These are phyloP conservation scores for Xiphydria camelus DNA, from an alignment of 2,888 invertebrate genomes.

Conservation along the genomic window DNA sequence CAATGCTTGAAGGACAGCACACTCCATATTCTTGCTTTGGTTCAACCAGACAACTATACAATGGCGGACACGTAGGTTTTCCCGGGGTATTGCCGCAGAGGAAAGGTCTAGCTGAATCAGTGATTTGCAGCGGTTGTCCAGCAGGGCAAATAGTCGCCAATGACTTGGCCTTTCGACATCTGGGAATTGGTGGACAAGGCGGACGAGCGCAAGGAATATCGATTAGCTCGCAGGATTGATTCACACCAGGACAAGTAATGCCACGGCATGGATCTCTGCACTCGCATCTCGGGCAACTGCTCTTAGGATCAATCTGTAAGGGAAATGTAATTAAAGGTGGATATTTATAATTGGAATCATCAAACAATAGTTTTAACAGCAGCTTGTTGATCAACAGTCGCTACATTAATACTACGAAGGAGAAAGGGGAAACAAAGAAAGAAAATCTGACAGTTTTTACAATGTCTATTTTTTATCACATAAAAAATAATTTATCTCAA, in stretches of 20 bases:
- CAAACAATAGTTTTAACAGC: too few species aligned
- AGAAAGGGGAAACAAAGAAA: too few species aligned
- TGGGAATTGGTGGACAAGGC: constrained; percentile 83
- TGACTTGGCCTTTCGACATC: constrained; percentile 76
- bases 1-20: constrained; percentile 79
- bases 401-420: too few species aligned
- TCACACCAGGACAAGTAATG: constrained; percentile 73
- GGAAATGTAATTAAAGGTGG: too few species aligned
- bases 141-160: constrained; percentile 78
- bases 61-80: constrained; percentile 81
- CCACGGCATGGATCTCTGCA: constrained; percentile 81
- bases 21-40: constrained; percentile 84
- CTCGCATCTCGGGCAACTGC: constrained; percentile 78
- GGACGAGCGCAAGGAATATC: constrained; percentile 77
- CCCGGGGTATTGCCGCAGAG: constrained; percentile 80
- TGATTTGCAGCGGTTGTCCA: constrained; percentile 61
- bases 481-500: too few species aligned
- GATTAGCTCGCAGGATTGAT: constrained; percentile 74
- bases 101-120: constrained; percentile 76
- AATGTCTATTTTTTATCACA: too few species aligned
- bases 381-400: too few species aligned
- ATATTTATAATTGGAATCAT: too few species aligned
- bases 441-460: too few species aligned
- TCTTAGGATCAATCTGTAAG: constrained; percentile 44
- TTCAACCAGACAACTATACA: constrained; percentile 80